Base-by-base conservation (phyloP, 2,888 invertebrate genomes). In the Gastracanthus pulcherrimus region DNA sequence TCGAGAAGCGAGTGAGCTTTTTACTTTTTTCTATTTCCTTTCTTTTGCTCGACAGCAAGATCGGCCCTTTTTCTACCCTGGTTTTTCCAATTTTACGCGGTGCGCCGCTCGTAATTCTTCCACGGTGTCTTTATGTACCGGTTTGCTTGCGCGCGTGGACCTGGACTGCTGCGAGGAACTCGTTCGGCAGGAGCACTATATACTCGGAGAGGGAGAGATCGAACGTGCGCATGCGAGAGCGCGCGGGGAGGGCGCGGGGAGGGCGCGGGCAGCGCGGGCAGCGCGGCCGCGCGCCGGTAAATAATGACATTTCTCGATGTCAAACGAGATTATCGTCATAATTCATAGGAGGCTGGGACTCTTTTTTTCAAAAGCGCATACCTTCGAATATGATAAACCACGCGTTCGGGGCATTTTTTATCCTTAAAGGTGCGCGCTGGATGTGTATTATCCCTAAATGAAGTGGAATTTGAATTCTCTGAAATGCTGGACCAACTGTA, bases 291-390 rank as follows among this genome's bases (percentile, higher is more conserved):
- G 60, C 70, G 34, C 62, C 38, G 64, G 64, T 70, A 71, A 78
- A 78, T 78, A 78, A 78, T 78, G 71, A 78, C 64, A 64, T 78
- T 60, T 78, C 69, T 36, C 38, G 62, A 71, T 64, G 77, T 78
- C 77, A 78, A 69, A 78, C 64, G 70, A 71, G 77, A 78, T 78
- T 78, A 71, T 71, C 70, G 19, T 51, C 71, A 71, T 71, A 71
- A 78, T 38, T 78, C 77, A 78, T 78, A 51, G 70, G 60, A 60
- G 60, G 70, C 31, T n/a, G 29, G 34, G 23, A 29, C 1, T 67
- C 51, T 36, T 34, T 48, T 26, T 60, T 26, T 41, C 41, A 23
- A 36, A 64, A 34, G 19, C 3, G 19, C 19, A 64, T 34, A n/a
- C 0, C 9, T 4, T 36, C 36, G 62, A 62, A 62, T 36, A 62